Percentiles rank a stretch among this genome's conserved stretches.
Conservation (phyloP, 2,797 vertebrate species). For the Malacoraja senta region DNA sequence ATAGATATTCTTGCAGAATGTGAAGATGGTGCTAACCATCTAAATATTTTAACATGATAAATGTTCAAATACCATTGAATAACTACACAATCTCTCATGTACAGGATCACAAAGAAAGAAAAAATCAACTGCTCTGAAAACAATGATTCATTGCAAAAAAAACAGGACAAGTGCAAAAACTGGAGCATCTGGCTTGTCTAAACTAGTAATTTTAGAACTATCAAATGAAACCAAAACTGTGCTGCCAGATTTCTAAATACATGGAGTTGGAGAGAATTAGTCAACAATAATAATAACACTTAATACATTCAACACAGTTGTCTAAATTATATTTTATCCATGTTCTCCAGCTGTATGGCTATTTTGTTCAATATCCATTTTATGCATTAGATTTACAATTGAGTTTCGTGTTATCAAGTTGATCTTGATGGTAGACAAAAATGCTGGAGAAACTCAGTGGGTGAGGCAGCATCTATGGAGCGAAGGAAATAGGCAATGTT, state of each 20-base stretch:
- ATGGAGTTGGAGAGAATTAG: neutral
- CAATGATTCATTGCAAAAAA: neutral
- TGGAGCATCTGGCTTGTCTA: slow-evolving; percentile 17
- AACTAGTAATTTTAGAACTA: slow-evolving; percentile 29
- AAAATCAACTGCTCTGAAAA: neutral
- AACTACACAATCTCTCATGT: neutral
- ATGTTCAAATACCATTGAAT: neutral
- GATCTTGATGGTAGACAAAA: neutral
- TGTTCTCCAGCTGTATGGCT: neutral
- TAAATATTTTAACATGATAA: neutral
- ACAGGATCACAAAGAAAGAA: neutral
- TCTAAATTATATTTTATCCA: neutral
- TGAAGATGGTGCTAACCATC: neutral
- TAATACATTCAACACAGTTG: neutral
- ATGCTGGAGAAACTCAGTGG: no score
- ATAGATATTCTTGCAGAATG: neutral
- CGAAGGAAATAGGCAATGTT: no score
- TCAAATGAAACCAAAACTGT: slow-evolving; percentile 12
- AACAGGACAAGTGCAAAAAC: slow-evolving; percentile 10
- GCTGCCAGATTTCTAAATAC: neutral
- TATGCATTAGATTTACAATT: neutral
- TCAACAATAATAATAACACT: neutral
- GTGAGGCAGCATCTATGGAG: no score
- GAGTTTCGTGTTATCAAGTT: neutral
- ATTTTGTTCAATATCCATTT: neutral